Conservation (phyloP, 2,113 vertebrate genomes). For the Caracal caracal region DNA sequence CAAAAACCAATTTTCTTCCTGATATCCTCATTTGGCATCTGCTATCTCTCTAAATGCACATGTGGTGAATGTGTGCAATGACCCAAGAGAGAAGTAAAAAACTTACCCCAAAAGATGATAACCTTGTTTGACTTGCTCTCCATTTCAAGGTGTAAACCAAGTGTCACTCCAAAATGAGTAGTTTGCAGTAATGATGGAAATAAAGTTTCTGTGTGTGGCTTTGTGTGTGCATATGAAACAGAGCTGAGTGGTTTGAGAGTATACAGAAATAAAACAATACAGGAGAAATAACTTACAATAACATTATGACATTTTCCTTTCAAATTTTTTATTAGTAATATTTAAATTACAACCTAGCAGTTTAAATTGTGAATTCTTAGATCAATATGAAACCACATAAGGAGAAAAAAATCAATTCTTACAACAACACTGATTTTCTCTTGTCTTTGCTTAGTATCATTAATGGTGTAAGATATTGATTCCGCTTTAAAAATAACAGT, state of each 20-base stretch:
- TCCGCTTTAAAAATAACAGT: slow-evolving; percentile 74
- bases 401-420: slow-evolving; percentile 70
- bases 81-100: neutral
- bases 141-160: slow-evolving; percentile 10
- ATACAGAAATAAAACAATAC: slow-evolving; percentile 58
- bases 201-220: neutral
- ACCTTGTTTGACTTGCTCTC: neutral
- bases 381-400: slow-evolving; percentile 70
- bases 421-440: slow-evolving; percentile 61
- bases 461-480: slow-evolving; percentile 66
- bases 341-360: slow-evolving; percentile 57
- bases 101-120: neutral
- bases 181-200: neutral
- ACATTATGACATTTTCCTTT: neutral
- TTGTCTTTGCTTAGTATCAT: slow-evolving; percentile 62
- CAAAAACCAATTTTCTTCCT: neutral
- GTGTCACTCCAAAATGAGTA: neutral
- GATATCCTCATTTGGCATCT: neutral
- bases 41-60: slow-evolving; percentile 2
- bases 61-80: neutral
- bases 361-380: slow-evolving; percentile 52
- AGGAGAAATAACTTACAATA: neutral
- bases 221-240: neutral
- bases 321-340: slow-evolving; percentile 54
- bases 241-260: neutral